phyloP scores from a whole-genome alignment of 2,888 invertebrate species.

The Zaprionus bogoriensis region DNA sequence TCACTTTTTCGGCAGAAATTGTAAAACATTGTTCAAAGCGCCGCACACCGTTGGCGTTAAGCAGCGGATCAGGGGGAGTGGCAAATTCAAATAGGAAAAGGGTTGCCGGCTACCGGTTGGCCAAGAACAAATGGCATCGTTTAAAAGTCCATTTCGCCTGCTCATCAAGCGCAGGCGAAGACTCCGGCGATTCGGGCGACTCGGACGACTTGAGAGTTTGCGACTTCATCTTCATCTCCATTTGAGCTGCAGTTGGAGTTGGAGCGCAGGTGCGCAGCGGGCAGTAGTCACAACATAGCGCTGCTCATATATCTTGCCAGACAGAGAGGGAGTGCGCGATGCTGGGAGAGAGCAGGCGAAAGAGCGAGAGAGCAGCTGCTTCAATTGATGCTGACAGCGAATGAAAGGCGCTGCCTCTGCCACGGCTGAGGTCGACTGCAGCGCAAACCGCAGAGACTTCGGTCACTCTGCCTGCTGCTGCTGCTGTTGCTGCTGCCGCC shows the following conservation, averaged over 20 bases:
- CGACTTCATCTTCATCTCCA: slow-evolving; percentile 29
- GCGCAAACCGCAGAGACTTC: slow-evolving; percentile 15
- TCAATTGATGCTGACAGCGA: slow-evolving; percentile 78
- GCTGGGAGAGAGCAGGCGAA: background rate
- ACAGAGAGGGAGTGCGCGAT: background rate
- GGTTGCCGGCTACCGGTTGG: slow-evolving; percentile 58
- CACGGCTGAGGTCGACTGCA: slow-evolving; percentile 44
- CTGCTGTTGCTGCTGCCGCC: slow-evolving; percentile 15
- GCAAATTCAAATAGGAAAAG: slow-evolving; percentile 41
- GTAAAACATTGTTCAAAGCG: slow-evolving; percentile 60
- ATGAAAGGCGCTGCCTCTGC: slow-evolving; percentile 74
- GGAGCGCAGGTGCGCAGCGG: slow-evolving; percentile 79
- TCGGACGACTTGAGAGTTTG: slow-evolving; percentile 7
- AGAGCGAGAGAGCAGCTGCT: slow-evolving; percentile 47
- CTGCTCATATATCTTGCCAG: slow-evolving; percentile 65
- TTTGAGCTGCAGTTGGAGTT: slow-evolving; percentile 21
- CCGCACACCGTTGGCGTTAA: slow-evolving; percentile 58
- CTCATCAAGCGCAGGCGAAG: slow-evolving; percentile 41
- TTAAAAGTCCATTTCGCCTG: slow-evolving; percentile 78
- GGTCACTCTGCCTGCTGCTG: slow-evolving; percentile 4
- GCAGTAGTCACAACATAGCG: slow-evolving; percentile 69
- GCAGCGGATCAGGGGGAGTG: slow-evolving; percentile 49
- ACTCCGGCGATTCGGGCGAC: slow-evolving; percentile 18
- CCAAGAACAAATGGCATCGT: slow-evolving; percentile 79
- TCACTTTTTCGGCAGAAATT: slow-evolving; percentile 56